These are phyloP conservation scores for Drosophila glabriapex DNA, from an alignment of 2,888 invertebrate genomes.

Conservation along the genomic window DNA sequence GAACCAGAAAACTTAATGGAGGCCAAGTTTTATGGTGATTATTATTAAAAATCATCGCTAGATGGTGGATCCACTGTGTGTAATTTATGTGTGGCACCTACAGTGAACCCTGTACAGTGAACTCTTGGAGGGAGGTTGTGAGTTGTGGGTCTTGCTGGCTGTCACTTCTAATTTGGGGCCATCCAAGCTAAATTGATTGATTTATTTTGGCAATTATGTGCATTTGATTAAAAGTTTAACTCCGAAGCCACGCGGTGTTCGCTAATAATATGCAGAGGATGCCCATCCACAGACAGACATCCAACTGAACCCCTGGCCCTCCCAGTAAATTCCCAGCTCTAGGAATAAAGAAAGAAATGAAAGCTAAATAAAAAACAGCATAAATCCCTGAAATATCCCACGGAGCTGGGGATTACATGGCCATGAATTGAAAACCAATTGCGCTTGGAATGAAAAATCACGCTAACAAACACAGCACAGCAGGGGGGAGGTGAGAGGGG, in stretches of 20 bases:
- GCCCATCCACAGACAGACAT: conserved; percentile 27
- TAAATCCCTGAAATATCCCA: conserved; percentile 82
- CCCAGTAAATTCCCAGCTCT: conserved; percentile 11
- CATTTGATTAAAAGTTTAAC: conserved; percentile 81
- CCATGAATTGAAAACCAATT: conserved; percentile 82
- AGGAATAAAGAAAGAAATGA: conserved; percentile 27
- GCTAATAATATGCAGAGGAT: conserved; percentile 74
- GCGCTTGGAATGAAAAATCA: conserved; percentile 81
- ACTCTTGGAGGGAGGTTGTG: background rate
- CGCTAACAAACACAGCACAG: conserved; percentile 68
- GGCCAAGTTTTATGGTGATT: conserved; percentile 28
- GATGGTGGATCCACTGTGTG: conserved; percentile 22
- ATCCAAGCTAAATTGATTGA: conserved; percentile 79
- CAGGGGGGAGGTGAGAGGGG: conserved; percentile 24
- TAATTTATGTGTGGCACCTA: conserved; percentile 58
- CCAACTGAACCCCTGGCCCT: background rate
- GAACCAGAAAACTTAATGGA: conserved; percentile 57
- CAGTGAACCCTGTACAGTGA: background rate
- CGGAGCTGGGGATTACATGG: conserved; percentile 79
- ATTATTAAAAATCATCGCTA: conserved; percentile 48
- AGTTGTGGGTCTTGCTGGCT: conserved; percentile 20
- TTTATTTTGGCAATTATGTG: conserved; percentile 82
- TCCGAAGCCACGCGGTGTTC: conserved; percentile 69
- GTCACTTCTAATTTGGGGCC: conserved; percentile 76
- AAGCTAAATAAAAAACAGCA: conserved; percentile 58